These are phyloP conservation scores for Troglohyphantes excavatus DNA, from an alignment of 2,888 invertebrate genomes.

Conservation along the genomic window DNA sequence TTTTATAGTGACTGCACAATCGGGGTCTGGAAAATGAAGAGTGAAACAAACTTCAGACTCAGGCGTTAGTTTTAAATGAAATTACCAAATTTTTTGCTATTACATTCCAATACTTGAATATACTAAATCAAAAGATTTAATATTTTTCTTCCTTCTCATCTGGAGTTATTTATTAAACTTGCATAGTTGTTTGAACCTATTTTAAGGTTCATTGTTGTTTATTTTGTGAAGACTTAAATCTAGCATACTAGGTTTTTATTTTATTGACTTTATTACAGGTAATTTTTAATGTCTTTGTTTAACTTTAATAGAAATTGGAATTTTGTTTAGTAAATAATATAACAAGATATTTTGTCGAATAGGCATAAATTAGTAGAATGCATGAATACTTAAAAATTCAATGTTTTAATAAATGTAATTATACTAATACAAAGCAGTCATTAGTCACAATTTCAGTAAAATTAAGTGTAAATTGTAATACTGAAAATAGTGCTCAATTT, in stretches of 20 bases:
- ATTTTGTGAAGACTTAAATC: neutral
- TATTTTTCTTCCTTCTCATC: neutral
- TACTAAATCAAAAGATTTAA: neutral
- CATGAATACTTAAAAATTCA: no score
- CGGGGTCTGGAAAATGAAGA: slow-evolving; percentile 64
- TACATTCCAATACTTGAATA: slow-evolving; percentile 18
- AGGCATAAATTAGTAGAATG: no score
- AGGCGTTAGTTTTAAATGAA: slow-evolving; percentile 2
- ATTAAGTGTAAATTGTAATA: neutral
- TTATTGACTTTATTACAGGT: slow-evolving; percentile 11
- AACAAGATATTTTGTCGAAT: neutral
- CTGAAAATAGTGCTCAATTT: neutral
- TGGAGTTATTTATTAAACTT: slow-evolving; percentile 1
- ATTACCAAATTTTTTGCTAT: neutral
- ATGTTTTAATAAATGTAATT: no score
- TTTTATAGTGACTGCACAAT: slow-evolving; percentile 60
- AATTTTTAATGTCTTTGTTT: slow-evolving; percentile 18
- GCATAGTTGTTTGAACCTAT: slow-evolving; percentile 11
- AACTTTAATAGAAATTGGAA: neutral
- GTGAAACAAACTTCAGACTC: neutral
- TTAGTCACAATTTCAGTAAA: no score
- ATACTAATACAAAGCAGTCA: no score
- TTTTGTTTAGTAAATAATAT: neutral
- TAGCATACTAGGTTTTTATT: neutral
- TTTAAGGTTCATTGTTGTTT: slow-evolving; percentile 3